Evolutionary conservation across 1,140 invertebrate genomes (phyloP), one percentile per base, ranked within the genome.

Genomic region (Elymnias hypermnestra): DNA sequence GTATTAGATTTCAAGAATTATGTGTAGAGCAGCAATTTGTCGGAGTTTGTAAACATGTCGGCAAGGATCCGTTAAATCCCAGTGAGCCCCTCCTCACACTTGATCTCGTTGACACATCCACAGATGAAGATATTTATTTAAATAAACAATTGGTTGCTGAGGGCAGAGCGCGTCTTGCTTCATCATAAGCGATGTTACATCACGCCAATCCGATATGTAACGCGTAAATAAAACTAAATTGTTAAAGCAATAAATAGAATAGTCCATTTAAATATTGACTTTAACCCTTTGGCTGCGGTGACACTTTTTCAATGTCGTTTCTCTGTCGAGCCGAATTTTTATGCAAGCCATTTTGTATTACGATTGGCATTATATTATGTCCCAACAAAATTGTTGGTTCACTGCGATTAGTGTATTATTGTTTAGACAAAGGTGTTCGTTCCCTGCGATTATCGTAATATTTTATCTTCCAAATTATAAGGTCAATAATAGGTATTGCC

Each of bases 1-100:
- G 87, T 40, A 57, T 89, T 18, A 64, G 87, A 23, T 91, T 90
- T 56, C 88, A 89, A 60, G 77, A 89, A 36, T 57, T 90, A 14
- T 88, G 89, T n/a, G 86, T 88, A 2, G 77, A 89, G 7, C 85
- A 87, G 45, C 65, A 87, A 13, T 89, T 90, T 36, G 89, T 89
- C 3, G 88, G 88, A 0, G 57, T 88, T 5, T 78, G 90, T 9
- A 74, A 83, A 29, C 83, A 88, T 15, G 72, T 85, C 0, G 81
- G 81, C 31, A 65, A 72, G 7, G 89, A 90, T 39, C 77, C 83
- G 5, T 46, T 85, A 1, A 81, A 86, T 25, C 79, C 85, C 0
- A 74, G 54, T 1, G 87, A 89, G 14, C 83, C 74, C 0, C 60
- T 89, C 8, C 52, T 90, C 2, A 87, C 83, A 3, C 62, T 90